Conservation (phyloP, 2,888 invertebrate species). For the Drosophila pseudotakahashii region DNA sequence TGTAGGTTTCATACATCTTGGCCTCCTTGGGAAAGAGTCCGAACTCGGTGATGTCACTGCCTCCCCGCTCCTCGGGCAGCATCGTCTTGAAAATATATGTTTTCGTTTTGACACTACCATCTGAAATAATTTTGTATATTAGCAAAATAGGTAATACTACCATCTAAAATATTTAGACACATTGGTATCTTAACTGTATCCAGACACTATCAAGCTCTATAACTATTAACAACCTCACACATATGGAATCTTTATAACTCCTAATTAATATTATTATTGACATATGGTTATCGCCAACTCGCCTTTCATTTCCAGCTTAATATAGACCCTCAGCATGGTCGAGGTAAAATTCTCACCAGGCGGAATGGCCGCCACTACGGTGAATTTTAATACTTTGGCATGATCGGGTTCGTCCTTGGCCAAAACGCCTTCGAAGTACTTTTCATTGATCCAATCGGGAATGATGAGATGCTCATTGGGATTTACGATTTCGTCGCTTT, state of each 20-base stretch:
- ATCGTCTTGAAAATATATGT: constrained; percentile 78
- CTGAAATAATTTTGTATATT: no score
- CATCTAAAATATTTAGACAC: constrained; percentile 53
- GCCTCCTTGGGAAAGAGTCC: constrained; percentile 80
- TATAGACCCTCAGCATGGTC: constrained; percentile 72
- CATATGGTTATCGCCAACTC: not conserved
- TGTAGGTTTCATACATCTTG: constrained; percentile 73
- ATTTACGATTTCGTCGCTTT: constrained; percentile 53
- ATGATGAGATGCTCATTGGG: constrained; percentile 70
- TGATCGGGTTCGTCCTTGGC: constrained; percentile 66
- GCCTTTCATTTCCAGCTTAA: constrained; percentile 77
- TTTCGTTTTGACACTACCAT: constrained; percentile 59
- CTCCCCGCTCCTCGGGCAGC: constrained; percentile 69
- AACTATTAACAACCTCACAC: no score
- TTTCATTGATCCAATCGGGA: constrained; percentile 73
- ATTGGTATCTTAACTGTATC: no score
- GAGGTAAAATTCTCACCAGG: constrained; percentile 82
- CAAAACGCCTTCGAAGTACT: constrained; percentile 69
- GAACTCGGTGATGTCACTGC: constrained; percentile 48
- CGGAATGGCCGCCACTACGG: constrained; percentile 72
- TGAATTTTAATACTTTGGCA: constrained; percentile 62
- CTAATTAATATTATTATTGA: not conserved
- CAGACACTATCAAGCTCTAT: no score
- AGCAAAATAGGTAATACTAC: no score
- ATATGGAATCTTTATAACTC: no score